These are phyloP conservation scores for Alca torda DNA, from an alignment of 2,797 vertebrate genomes.

Conservation along the genomic window DNA sequence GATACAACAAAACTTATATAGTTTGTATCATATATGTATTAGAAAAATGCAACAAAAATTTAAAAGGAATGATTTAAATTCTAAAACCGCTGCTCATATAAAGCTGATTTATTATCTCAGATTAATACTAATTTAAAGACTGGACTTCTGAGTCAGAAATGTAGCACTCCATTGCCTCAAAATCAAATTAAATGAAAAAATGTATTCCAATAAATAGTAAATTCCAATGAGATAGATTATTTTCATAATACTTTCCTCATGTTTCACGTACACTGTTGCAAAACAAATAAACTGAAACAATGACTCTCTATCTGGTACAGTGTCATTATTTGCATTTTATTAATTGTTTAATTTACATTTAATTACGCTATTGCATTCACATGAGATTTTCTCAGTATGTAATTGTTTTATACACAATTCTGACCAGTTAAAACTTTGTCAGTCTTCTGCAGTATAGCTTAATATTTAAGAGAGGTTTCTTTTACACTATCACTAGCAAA, in stretches of 20 bases:
- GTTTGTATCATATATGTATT: background rate
- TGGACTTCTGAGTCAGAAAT: background rate
- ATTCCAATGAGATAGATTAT: background rate
- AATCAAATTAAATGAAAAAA: background rate
- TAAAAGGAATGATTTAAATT: background rate
- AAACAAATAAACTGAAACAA: background rate
- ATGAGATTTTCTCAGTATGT: background rate
- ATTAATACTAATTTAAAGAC: background rate
- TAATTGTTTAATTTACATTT: background rate
- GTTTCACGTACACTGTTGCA: background rate
- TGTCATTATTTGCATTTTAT: constrained; percentile 2
- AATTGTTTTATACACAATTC: background rate
- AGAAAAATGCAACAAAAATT: background rate
- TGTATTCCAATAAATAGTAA: background rate
- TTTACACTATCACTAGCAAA: background rate
- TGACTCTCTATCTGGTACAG: background rate
- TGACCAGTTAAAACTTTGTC: background rate
- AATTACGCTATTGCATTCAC: background rate
- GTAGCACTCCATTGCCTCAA: background rate
- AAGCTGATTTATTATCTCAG: background rate
- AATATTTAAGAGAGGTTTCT: background rate
- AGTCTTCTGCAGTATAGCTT: background rate
- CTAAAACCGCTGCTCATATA: background rate
- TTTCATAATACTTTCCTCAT: background rate
- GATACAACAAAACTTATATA: background rate